Conservation (phyloP, 2,113 vertebrate genomes). For the Oreochromis aureus region DNA sequence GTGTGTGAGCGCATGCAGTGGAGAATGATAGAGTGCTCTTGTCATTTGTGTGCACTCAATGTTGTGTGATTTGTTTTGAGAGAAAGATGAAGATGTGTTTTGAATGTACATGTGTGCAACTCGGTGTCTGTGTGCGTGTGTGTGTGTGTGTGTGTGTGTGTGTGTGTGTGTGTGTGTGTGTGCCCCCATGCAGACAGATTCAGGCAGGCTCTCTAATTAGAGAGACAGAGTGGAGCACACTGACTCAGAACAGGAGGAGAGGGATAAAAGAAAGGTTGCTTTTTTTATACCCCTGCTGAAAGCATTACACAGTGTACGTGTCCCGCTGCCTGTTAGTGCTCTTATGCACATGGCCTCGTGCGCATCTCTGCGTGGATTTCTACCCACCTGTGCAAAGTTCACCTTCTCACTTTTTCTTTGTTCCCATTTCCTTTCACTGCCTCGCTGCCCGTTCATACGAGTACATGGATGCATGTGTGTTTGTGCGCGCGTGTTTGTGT, state of each 20-base stretch:
- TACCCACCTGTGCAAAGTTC: conserved; percentile 27
- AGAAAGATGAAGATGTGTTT: conserved; percentile 17
- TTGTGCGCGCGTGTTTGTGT: neutral
- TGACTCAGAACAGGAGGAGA: conserved; percentile 30
- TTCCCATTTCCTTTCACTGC: conserved; percentile 11
- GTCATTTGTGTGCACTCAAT: conserved; percentile 10
- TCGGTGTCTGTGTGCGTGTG: neutral
- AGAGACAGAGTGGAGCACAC: conserved; percentile 46
- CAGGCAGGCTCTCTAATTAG: conserved; percentile 50
- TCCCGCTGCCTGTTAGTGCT: neutral
- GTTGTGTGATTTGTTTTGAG: conserved; percentile 26
- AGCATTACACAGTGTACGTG: neutral
- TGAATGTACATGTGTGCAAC: neutral
- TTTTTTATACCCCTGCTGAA: conserved; percentile 33
- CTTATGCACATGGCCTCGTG: neutral
- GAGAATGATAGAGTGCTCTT: conserved; percentile 33
- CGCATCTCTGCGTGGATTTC: conserved; percentile 15
- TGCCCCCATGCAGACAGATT: conserved; percentile 28
- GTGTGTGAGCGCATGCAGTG: neutral
- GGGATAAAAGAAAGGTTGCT: conserved; percentile 51
- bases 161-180: neutral
- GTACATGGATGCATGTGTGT: neutral
- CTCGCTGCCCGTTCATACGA: neutral
- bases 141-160: neutral
- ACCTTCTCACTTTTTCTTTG: conserved; percentile 14